These are phyloP conservation scores for Entosphenus tridentatus DNA, from an alignment of 2,113 vertebrate genomes.

Conservation along the genomic window DNA sequence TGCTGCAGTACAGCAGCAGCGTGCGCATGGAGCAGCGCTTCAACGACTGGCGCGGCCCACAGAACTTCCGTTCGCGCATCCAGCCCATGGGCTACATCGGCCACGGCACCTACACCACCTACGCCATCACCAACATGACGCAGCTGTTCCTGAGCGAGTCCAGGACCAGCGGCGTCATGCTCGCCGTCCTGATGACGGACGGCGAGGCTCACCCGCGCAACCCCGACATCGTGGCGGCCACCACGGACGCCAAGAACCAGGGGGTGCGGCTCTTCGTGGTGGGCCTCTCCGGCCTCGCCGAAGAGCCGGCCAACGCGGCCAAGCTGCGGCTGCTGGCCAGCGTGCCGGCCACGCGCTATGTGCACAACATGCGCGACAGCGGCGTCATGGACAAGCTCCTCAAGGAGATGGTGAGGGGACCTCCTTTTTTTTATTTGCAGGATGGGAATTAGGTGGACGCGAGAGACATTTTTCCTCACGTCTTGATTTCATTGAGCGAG, in stretches of 20 bases:
- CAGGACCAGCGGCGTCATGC: conserved; percentile 26
- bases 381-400: conserved; percentile 34
- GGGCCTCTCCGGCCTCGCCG: conserved; percentile 46
- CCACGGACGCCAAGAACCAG: conserved; percentile 54
- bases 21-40: conserved; percentile 53
- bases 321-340: conserved; percentile 47
- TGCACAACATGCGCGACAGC: conserved; percentile 50
- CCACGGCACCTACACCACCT: conserved; percentile 63
- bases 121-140: conserved; percentile 69
- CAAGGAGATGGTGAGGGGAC: conserved; percentile 37
- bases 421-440: too few species aligned
- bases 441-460: too few species aligned
- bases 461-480: too few species aligned
- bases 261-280: conserved; percentile 48
- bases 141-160: conserved; percentile 48
- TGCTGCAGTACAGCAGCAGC: conserved; percentile 68
- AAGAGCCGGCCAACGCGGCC: conserved; percentile 36
- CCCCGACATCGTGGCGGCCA: conserved; percentile 60
- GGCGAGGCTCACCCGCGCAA: conserved; percentile 55
- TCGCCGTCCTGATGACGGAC: conserved; percentile 45
- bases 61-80: conserved; percentile 38
- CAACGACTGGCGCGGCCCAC: conserved; percentile 41
- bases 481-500: too few species aligned
- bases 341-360: conserved; percentile 32
- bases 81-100: conserved; percentile 44